These are phyloP conservation scores for Labia minor DNA, from an alignment of 2,888 invertebrate species.

Conservation along the genomic window DNA sequence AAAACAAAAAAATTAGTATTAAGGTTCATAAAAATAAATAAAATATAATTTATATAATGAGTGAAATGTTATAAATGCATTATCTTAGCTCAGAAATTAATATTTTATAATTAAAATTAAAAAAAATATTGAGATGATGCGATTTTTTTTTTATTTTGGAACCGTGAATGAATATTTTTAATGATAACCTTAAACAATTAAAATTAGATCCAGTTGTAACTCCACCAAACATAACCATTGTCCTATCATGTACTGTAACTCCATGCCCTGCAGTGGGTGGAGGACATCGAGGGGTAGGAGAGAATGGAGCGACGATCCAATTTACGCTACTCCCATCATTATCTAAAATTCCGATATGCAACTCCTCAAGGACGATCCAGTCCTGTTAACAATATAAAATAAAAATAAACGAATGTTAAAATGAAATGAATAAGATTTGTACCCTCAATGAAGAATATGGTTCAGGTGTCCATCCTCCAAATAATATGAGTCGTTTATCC, in stretches of 20 bases:
- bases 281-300: slow-evolving; percentile 44
- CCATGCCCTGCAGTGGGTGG: slow-evolving; percentile 88
- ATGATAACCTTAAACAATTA: background rate
- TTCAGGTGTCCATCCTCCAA: slow-evolving; percentile 93
- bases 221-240: slow-evolving; percentile 77
- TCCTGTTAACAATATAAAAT: slow-evolving; percentile 35
- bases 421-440: slow-evolving; percentile 19
- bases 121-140: too few relatives aligned
- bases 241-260: slow-evolving; percentile 68
- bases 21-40: too few relatives aligned
- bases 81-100: too few relatives aligned
- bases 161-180: too few relatives aligned
- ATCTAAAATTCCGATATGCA: slow-evolving; percentile 74
- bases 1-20: too few relatives aligned
- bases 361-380: slow-evolving; percentile 81
- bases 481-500: slow-evolving; percentile 63
- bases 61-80: too few relatives aligned
- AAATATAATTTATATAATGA: too few relatives aligned
- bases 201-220: background rate
- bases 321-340: background rate
- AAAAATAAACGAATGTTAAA: slow-evolving; percentile 15
- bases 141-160: too few relatives aligned
- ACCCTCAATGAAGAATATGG: slow-evolving; percentile 73
- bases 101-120: too few relatives aligned
- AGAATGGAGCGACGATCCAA: background rate